Percentiles rank a stretch among this genome's conserved stretches.
phyloP scores from a whole-genome alignment of 2,113 vertebrate species.

The Chlamydotis undulata region DNA sequence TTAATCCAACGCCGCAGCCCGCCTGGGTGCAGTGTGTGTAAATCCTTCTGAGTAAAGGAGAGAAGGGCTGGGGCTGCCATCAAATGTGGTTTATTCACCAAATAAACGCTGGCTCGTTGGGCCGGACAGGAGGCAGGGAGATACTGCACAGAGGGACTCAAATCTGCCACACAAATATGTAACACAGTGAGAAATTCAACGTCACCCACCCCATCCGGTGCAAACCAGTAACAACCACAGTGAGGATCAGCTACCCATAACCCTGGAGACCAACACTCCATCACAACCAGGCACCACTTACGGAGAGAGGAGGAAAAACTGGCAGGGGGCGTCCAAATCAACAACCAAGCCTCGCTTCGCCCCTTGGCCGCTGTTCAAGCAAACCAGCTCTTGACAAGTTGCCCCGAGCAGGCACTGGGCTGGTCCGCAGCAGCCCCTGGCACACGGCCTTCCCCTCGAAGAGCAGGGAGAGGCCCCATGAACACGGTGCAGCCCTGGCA shows the following conservation, averaged over 20 bases:
- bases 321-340: no score
- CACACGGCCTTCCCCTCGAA: rapidly evolving
- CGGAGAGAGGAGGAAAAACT: background rate
- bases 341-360: no score
- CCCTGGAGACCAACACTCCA: no score
- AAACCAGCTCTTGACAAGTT: background rate
- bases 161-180: rapidly evolving
- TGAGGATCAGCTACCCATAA: rapidly evolving
- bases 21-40: rapidly evolving
- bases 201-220: rapidly evolving
- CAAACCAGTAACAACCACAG: background rate
- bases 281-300: rapidly evolving
- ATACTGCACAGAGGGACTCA: background rate
- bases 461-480: rapidly evolving
- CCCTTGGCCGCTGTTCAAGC: rapidly evolving
- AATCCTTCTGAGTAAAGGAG: rapidly evolving
- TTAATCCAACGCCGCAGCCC: rapidly evolving
- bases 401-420: background rate
- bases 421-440: rapidly evolving
- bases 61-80: no score
- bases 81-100: rapidly evolving
- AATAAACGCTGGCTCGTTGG: rapidly evolving
- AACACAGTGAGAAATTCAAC: rapidly evolving
- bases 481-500: rapidly evolving
- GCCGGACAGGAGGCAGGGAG: background rate